Evolutionary conservation across 2,797 vertebrate genomes (phyloP).

Genomic region (Lithobates sylvaticus): DNA sequence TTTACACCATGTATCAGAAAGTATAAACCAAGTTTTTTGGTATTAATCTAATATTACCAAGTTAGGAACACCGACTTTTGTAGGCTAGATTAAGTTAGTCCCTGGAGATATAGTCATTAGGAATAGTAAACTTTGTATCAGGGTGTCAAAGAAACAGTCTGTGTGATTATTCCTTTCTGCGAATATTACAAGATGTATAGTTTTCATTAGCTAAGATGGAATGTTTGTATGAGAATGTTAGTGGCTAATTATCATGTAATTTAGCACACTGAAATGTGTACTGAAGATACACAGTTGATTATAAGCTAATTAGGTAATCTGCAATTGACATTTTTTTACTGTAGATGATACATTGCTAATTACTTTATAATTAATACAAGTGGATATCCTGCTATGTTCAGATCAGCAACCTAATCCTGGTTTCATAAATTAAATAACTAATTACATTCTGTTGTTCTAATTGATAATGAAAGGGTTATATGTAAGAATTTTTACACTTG

Average conservation of each 20-base stretch:
- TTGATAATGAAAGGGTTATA: constrained; percentile 41
- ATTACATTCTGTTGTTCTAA: constrained; percentile 43
- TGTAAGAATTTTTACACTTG: neutral
- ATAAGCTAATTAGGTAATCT: constrained; percentile 55
- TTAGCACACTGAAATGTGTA: constrained; percentile 51
- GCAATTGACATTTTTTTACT: constrained; percentile 31
- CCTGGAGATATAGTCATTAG: no score
- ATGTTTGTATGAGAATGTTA: constrained; percentile 45
- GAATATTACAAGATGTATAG: constrained; percentile 1
- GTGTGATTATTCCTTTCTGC: neutral
- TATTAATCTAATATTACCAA: neutral
- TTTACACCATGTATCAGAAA: no score
- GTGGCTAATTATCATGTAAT: constrained; percentile 55
- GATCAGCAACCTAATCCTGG: constrained; percentile 40
- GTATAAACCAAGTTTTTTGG: no score
- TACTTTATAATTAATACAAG: constrained; percentile 59
- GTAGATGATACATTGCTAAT: constrained; percentile 55
- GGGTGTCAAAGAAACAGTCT: neutral
- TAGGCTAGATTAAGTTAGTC: neutral
- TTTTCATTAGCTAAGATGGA: constrained; percentile 40
- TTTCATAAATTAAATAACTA: constrained; percentile 54
- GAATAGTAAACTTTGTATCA: neutral
- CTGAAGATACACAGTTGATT: constrained; percentile 50
- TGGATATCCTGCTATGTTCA: constrained; percentile 49
- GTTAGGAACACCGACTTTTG: neutral